These are phyloP conservation scores for Oopsacas minuta DNA, from an alignment of 37 sponge, comb jelly and placozoan genomes.

Conservation along the genomic window DNA sequence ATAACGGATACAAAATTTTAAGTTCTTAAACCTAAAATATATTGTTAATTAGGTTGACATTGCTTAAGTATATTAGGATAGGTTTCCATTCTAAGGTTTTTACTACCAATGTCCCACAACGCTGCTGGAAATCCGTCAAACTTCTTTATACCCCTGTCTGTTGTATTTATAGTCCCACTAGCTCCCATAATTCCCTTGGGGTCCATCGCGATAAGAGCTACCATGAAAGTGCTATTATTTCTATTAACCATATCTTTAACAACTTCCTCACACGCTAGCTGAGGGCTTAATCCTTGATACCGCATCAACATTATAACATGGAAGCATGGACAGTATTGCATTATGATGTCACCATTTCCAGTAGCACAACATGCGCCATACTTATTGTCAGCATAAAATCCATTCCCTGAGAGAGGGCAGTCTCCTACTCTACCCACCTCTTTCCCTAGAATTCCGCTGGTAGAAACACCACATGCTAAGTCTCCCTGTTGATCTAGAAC, in stretches of 20 bases:
- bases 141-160: not conserved
- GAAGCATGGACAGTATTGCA: conserved; percentile 66
- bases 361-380: conserved; percentile 34
- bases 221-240: conserved; percentile 26
- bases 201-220: conserved; percentile 44
- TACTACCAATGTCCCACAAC: not conserved
- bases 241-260: conserved; percentile 31
- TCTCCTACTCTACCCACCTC: conserved; percentile 60
- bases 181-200: conserved; percentile 28
- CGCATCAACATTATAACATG: conserved; percentile 42
- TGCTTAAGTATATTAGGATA: not conserved
- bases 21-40: too few relatives aligned
- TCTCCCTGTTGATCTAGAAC: conserved; percentile 23
- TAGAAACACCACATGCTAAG: conserved; percentile 32
- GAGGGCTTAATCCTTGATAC: conserved; percentile 23
- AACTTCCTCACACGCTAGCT: conserved; percentile 44
- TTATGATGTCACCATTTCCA: conserved; percentile 59
- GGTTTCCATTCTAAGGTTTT: not conserved
- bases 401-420: conserved; percentile 67
- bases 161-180: not conserved
- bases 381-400: conserved; percentile 53
- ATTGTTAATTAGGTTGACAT: too few relatives aligned
- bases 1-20: too few relatives aligned
- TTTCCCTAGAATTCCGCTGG: conserved; percentile 57
- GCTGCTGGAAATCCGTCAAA: conserved; percentile 3